Evolutionary conservation across 2,888 invertebrate genomes (phyloP), one percentile per base, ranked within the genome.

Genomic region (Drosophila ustulata): DNA sequence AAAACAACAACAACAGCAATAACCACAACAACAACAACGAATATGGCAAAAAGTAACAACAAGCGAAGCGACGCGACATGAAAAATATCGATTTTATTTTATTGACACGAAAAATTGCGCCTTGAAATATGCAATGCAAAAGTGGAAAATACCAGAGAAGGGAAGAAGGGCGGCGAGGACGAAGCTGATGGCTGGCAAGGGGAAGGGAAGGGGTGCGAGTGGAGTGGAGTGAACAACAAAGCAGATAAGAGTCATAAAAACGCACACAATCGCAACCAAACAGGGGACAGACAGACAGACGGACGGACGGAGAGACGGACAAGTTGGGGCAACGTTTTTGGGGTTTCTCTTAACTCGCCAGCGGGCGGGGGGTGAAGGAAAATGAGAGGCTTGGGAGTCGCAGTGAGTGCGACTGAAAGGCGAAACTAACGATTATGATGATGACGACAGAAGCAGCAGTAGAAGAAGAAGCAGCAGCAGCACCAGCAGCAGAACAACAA

Each of bases 171-270:
- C 8, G 13, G 30, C 23, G 4, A 1, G 43, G 46, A 9, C 34
- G 34, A 34, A 11, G 11, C 34, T 18, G 39, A 11, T 51, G 4
- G 13, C 39, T 13, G 28, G 45, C 18, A 1, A 18, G 53, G 34
- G 52, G 23, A n/a, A 41, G 41, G 50, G 18, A 32, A 18, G 26
- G 58, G 26, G n/a, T 32, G 37, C 23, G 34, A 59, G 65, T 37
- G 46, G 53, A 39, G 72, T 23, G 13, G 39, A 9, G 11, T 64
- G 61, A 57, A 61, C 63, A 82, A 75, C 64, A 71, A 58, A 52
- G 51, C 68, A 82, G 88, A 85, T 85, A 88, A 82, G 86, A 88
- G 83, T 70, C 83, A 85, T 85, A 85, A 83, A 82, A 82, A 85
- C 78, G 50, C 72, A 69, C 78, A 78, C 80, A 50, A 56, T 57